Conservation (phyloP, 2,888 invertebrate species). For the Autographa gamma region DNA sequence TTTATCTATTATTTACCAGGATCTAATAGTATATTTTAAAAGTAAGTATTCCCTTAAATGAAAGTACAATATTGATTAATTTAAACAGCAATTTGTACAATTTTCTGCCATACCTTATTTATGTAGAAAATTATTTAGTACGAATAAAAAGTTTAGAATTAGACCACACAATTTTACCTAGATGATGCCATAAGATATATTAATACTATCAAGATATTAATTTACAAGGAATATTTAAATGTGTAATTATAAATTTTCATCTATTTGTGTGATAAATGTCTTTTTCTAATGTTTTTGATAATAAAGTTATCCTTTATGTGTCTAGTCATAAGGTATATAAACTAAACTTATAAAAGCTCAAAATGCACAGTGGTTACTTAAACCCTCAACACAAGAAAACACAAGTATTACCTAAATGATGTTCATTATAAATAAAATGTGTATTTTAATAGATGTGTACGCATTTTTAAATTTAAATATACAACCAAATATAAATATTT, state of each 20-base stretch:
- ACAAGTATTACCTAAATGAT: conserved; percentile 37
- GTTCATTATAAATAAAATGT: conserved; percentile 41
- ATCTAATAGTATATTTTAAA: no score
- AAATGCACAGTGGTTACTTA: conserved; percentile 29
- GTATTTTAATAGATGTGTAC: conserved; percentile 35
- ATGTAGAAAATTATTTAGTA: not conserved
- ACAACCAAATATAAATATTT: conserved; percentile 12
- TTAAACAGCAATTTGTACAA: not conserved
- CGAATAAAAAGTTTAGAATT: not conserved
- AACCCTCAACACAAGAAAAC: conserved; percentile 29
- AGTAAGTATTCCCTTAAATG: no score
- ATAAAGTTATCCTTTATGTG: conserved; percentile 16
- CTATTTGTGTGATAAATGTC: not conserved
- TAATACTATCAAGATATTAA: no score
- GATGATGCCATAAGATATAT: not conserved
- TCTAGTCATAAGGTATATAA: conserved; percentile 65
- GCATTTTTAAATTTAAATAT: conserved; percentile 30
- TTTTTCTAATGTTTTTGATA: not conserved
- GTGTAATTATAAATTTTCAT: no score
- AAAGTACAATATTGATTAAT: not conserved
- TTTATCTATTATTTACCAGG: no score
- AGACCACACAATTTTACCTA: not conserved
- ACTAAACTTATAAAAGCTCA: conserved; percentile 42
- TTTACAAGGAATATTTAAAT: no score
- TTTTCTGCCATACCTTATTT: conserved; percentile 1